A percentile compares a stretch with the other conserved stretches of the same genome.
Evolutionary conservation across 2,113 vertebrate species (phyloP).

Genomic region (Sylvilagus bachmani): DNA sequence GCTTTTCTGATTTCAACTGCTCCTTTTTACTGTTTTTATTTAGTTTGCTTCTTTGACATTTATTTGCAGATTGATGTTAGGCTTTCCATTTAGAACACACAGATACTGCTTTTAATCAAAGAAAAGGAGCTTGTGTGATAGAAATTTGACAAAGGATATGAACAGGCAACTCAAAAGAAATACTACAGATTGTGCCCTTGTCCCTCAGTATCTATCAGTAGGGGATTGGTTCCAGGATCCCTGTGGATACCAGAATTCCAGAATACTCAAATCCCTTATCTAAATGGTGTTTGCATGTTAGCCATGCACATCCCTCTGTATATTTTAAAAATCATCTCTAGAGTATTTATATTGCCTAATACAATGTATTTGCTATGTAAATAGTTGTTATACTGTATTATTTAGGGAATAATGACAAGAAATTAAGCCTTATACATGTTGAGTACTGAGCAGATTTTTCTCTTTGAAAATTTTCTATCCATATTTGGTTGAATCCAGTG

Average conservation of each 20-base stretch:
- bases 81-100: slow-evolving; percentile 45
- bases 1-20: neutral
- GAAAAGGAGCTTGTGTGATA: slow-evolving; percentile 16
- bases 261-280: too few relatives aligned
- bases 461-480: neutral
- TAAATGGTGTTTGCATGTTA: neutral
- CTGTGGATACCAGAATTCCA: too few relatives aligned
- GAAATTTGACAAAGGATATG: slow-evolving; percentile 23
- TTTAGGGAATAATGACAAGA: neutral
- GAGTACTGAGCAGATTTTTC: neutral
- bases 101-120: slow-evolving; percentile 37
- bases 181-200: neutral
- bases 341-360: neutral
- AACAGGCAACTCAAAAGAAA: neutral
- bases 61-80: slow-evolving; percentile 52
- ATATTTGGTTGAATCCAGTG: neutral
- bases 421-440: neutral
- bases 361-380: neutral
- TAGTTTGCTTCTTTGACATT: slow-evolving; percentile 1
- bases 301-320: neutral
- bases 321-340: neutral
- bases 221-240: neutral
- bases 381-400: neutral
- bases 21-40: slow-evolving; percentile 30
- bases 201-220: neutral